These are phyloP conservation scores for Rhabdomys pumilio DNA, from an alignment of 2,797 vertebrate species.

Conservation along the genomic window DNA sequence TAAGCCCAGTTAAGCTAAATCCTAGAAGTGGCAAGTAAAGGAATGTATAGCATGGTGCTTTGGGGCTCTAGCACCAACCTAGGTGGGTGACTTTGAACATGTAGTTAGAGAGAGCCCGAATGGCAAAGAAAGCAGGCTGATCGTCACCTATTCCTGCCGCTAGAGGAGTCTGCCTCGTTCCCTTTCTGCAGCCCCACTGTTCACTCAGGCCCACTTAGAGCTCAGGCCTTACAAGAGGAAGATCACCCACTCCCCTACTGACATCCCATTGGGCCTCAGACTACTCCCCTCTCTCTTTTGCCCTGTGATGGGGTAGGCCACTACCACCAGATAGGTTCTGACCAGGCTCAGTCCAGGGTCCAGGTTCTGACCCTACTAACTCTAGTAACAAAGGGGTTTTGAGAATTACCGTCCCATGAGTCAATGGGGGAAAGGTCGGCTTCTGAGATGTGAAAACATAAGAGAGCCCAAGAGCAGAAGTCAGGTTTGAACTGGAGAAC, in stretches of 20 bases:
- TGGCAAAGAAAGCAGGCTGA: background rate
- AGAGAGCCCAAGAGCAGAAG: background rate
- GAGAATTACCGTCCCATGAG: background rate
- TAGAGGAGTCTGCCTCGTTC: background rate
- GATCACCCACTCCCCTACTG: fast-evolving
- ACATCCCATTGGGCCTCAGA: background rate
- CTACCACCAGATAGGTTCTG: background rate
- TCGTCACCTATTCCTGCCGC: background rate
- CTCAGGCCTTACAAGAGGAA: background rate
- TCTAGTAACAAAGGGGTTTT: background rate
- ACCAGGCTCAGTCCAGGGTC: background rate
- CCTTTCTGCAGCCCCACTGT: background rate
- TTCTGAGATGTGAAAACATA: background rate
- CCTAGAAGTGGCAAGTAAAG: background rate
- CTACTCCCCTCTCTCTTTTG: too few species aligned
- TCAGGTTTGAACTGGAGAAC: background rate
- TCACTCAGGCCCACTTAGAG: background rate
- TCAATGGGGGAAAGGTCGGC: too few species aligned
- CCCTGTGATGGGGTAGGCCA: too few species aligned
- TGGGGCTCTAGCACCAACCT: background rate
- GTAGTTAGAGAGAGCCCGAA: background rate
- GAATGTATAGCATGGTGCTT: too few species aligned
- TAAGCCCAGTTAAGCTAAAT: background rate
- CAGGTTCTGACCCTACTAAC: background rate
- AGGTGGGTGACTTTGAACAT: background rate